These are phyloP conservation scores for Dromius quadrimaculatus DNA, from an alignment of 2,888 invertebrate genomes.

Conservation along the genomic window DNA sequence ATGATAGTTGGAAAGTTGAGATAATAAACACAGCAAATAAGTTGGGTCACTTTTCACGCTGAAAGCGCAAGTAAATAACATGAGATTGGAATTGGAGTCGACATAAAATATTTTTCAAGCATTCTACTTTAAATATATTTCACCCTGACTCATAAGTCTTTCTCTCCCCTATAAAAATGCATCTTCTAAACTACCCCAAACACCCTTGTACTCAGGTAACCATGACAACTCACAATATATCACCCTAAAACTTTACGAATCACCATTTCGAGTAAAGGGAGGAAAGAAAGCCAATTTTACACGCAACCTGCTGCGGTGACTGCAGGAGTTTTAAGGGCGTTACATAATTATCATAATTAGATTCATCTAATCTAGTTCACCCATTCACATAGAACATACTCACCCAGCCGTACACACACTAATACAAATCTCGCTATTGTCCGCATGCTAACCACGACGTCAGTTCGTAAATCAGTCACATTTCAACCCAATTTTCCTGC, in stretches of 20 bases:
- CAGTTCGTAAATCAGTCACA: constrained; percentile 42
- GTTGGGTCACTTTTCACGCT: no score
- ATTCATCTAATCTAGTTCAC: not conserved
- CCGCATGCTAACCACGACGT: constrained; percentile 13
- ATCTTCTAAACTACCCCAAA: constrained; percentile 11
- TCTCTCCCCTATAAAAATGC: not conserved
- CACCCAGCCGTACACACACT: not conserved
- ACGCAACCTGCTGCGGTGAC: no score
- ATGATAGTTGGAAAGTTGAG: no score
- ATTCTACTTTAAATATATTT: no score
- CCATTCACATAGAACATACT: not conserved
- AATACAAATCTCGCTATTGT: not conserved
- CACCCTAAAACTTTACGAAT: not conserved
- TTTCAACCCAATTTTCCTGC: constrained; percentile 44
- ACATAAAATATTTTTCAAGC: no score
- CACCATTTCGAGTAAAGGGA: not conserved
- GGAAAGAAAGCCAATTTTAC: not conserved
- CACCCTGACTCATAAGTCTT: no score
- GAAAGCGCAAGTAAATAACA: no score
- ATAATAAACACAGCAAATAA: no score
- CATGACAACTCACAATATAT: constrained; percentile 6
- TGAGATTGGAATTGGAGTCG: no score
- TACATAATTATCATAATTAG: no score
- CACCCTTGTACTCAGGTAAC: constrained; percentile 5
- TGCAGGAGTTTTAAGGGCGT: no score